phyloP scores from a whole-genome alignment of 2,113 vertebrate species.

The Vulpes ferrilata region DNA sequence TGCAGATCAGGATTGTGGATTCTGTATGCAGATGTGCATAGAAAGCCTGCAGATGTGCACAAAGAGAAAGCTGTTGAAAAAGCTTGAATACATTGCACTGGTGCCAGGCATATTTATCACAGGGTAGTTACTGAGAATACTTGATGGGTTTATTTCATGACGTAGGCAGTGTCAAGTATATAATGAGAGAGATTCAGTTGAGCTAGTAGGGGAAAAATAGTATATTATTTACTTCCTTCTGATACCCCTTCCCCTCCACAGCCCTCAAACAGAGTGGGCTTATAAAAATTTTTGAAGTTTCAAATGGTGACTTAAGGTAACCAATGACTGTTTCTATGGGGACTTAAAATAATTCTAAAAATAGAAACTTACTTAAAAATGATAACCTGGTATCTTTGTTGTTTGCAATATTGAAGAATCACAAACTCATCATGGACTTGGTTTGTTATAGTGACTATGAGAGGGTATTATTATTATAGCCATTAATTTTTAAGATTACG shows the following conservation, averaged over 20 bases:
- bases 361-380: constrained; percentile 10
- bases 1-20: constrained; percentile 20
- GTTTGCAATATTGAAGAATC: background rate
- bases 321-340: background rate
- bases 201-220: background rate
- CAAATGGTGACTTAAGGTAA: constrained; percentile 21
- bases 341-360: constrained; percentile 42
- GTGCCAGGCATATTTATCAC: background rate
- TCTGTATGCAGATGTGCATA: constrained; percentile 35
- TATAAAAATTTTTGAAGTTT: constrained; percentile 35
- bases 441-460: constrained; percentile 4
- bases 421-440: constrained; percentile 13
- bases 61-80: constrained; percentile 38
- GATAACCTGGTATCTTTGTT: background rate
- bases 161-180: background rate
- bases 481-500: constrained; percentile 15
- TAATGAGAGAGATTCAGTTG: background rate
- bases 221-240: background rate
- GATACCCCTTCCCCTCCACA: rapidly evolving
- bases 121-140: constrained; percentile 9
- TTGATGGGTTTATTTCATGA: background rate
- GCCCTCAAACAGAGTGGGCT: background rate
- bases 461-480: background rate
- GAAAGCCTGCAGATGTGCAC: constrained; percentile 34
- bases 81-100: background rate